Evolutionary conservation across 1,140 invertebrate genomes (phyloP), one percentile per base, ranked within the genome.

Genomic region (Diabrotica undecimpunctata): DNA sequence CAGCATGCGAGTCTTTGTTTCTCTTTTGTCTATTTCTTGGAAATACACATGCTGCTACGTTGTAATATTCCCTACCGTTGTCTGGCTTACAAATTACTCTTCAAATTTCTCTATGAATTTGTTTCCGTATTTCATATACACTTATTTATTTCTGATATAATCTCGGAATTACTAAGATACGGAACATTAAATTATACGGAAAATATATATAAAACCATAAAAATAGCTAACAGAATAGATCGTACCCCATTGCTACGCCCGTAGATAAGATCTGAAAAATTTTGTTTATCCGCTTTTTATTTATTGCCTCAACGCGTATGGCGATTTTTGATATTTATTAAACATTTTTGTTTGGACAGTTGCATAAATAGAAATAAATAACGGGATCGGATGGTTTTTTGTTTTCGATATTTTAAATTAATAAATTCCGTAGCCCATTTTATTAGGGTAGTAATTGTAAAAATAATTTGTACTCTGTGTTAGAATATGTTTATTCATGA

Each of bases 291-390:
- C 69, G 62, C 54, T 70, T 72, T 70, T 72, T 72, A 72, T 72
- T 72, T 72, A 72, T 72, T 36, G 56, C 64, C 39, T 39, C 61
- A 59, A 35, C 59, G 64, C 66, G 61, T 68, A 62, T 25, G 63
- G 58, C 66, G 66, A 66, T 72, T 70, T 70, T 70, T 72, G 60
- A 70, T 70, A 72, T 72, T 72, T 72, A 70, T 72, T 54, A 64
- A 61, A 59, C 41, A 50, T 58, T 62, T 69, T 69, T 71, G 70
- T 70, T 70, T 70, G 68, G 41, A 65, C 68, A 66, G 56, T 67
- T 67, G 52, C 62, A 67, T 66, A 66, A 62, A 70, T 65, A 62
- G 62, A 58, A 65, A 67, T 67, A 67, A 67, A 70, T 70, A 66
- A 66, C 63, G 63, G 57, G 58, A 59, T 69, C 57, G 39, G 12